Evolutionary conservation across 2,797 vertebrate species (phyloP), one percentile per base, ranked within the genome.

Genomic region (Bovichtus diacanthus): DNA sequence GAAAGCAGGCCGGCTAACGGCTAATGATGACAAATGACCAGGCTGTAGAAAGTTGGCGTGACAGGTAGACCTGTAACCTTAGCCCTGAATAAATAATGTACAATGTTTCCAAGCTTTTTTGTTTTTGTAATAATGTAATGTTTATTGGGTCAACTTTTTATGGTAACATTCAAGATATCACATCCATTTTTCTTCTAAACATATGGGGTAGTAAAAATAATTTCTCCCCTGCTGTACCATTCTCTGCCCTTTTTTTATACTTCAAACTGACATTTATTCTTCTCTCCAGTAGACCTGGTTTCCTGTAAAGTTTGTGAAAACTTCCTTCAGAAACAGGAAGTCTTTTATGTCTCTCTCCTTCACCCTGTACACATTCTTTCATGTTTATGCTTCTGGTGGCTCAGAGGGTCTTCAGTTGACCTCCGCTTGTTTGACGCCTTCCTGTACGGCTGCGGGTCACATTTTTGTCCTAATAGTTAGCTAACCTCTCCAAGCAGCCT

Each of bases 281-380:
- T 59, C n/a, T 51, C 53, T 63, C 41, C 55, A 27, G 41, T 21
- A 12, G 56, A 44, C 43, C 39, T 23, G 16, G 25, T 51, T 66
- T 83, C 63, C 78, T 80, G 80, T 80, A 61, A 23, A 64, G 62
- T 60, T 60, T 21, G 25, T 39, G 39, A 56, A 43, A 51, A 39
- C 36, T 10, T 78, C 38, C 38, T 29, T 4, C 63, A 41, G 72
- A 59, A 74, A 70, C 74, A 87, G 81, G 72, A 80, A 87, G 50
- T 46, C 63, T 83, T 84, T 75, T 15, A 74, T 85, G 66, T 70
- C 36, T 53, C 7, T 73, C 68, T 55, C 18, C 19, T 65, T 55
- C 8, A n/a, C 41, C 27, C 4, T 9, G 18, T 18, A 15, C 47
- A 29, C 19, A 38, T 46, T 29, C 41, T 74, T 63, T 67, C 0